These are phyloP conservation scores for Tiaroga cobitis DNA, from an alignment of 2,797 vertebrate species.

Conservation along the genomic window DNA sequence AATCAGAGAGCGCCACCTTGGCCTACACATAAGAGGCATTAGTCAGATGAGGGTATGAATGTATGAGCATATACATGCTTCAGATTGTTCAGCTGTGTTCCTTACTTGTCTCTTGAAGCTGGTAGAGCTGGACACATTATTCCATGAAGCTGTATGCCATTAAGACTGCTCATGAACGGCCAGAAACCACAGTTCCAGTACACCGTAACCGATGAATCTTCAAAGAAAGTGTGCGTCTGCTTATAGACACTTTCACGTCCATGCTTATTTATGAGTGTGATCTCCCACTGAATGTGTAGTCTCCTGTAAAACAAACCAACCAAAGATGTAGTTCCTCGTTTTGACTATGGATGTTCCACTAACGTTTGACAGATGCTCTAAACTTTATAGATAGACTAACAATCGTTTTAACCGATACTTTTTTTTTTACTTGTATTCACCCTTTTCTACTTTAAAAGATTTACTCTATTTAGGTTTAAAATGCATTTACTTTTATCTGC, in stretches of 20 bases:
- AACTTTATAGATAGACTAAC: not conserved
- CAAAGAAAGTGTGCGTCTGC: conserved; percentile 74
- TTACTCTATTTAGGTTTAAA: not conserved
- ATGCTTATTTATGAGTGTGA: conserved; percentile 76
- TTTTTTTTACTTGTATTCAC: not conserved
- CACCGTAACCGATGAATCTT: conserved; percentile 80
- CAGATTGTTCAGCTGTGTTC: not conserved
- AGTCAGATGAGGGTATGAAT: not conserved
- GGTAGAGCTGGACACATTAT: conserved; percentile 71
- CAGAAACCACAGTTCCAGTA: conserved; percentile 77
- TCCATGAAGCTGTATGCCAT: conserved; percentile 81
- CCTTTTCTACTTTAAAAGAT: not conserved
- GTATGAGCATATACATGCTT: not conserved
- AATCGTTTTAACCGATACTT: not conserved
- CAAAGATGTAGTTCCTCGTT: not conserved
- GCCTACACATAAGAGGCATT: conserved; percentile 69
- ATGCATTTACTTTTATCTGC: not conserved
- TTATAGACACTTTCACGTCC: conserved; percentile 73
- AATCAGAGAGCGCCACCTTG: conserved; percentile 82
- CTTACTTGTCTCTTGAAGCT: conserved; percentile 74
- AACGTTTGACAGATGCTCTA: not conserved
- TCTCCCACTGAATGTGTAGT: conserved; percentile 78
- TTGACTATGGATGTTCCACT: not conserved
- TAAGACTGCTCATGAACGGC: conserved; percentile 71
- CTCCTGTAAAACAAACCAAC: conserved; percentile 63